Evolutionary conservation across 2,888 invertebrate species (phyloP), one percentile per base, ranked within the genome.

Genomic region (Glaucopsyche alexis): DNA sequence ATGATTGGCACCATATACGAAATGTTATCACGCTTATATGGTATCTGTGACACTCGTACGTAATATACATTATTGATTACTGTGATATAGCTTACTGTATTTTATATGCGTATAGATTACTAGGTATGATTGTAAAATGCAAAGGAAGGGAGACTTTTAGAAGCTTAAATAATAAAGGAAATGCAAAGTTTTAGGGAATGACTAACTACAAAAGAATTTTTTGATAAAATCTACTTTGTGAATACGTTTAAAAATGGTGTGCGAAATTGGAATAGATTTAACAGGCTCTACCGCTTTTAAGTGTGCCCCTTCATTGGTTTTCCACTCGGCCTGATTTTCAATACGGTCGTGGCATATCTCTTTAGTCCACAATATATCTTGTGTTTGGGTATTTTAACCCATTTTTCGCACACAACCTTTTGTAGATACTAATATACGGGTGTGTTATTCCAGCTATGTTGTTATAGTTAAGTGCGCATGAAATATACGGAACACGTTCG

Each of bases 21-120:
- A 13, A 29, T 60, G 83, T 80, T 86, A 87, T 87, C 88, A 87
- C 85, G 85, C 82, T 81, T 84, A 86, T 86, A 84, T 77, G 84
- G 85, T 79, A 86, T 84, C 83, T 83, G 85, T 85, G 82, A 81
- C 81, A 78, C 78, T 69, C 73, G 72, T 75, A 76, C 75, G 75
- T 72, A 72, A 75, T 73, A 75, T 73, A 71, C 73, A 76, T 42
- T 66, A 66, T 66, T 66, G 66, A 66, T 60, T 29, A 60, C 29
- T 38, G 60, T 60, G 29, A 60, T 60, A 60, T 60, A 60, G 47
- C 60, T 29, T 16, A 13, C 13, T 29, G 29, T 29, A 29, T 13
- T 60, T 13, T 29, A 60, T 13, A 60, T 60, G 14, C 13, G 29
- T 13, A 29, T 29, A 6, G 7, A n/a, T 50, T 49, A 50, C 14